These are phyloP conservation scores for Abscondita cerata DNA, from an alignment of 2,888 invertebrate genomes.

Conservation along the genomic window DNA sequence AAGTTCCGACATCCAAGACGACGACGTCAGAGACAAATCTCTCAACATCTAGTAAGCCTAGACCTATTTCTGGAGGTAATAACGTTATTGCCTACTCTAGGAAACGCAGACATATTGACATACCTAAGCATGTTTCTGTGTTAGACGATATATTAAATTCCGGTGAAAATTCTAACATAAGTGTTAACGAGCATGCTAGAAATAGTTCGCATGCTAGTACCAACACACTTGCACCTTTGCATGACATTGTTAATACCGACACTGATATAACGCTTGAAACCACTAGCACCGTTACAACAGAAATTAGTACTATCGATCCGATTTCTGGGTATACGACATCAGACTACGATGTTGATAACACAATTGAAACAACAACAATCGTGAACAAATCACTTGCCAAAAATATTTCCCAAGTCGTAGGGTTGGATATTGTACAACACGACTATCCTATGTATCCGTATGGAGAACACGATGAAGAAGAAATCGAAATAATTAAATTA, in stretches of 20 bases:
- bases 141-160: constrained; percentile 42
- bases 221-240: constrained; percentile 48
- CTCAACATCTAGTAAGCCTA: constrained; percentile 71
- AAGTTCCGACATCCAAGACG: constrained; percentile 74
- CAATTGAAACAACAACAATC: background rate
- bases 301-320: constrained; percentile 39
- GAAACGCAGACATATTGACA: constrained; percentile 71
- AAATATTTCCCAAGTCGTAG: constrained; percentile 36
- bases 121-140: constrained; percentile 55
- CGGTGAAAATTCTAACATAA: constrained; percentile 36
- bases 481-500: constrained; percentile 60
- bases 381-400: background rate
- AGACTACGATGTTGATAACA: background rate
- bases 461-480: constrained; percentile 54
- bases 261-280: constrained; percentile 43
- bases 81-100: constrained; percentile 61
- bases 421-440: constrained; percentile 56
- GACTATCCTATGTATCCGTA: constrained; percentile 57
- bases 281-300: constrained; percentile 40
- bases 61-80: constrained; percentile 66
- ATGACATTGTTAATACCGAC: constrained; percentile 49
- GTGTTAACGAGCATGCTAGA: constrained; percentile 49
- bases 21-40: constrained; percentile 75
- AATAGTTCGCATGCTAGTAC: constrained; percentile 50
- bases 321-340: background rate